Evolutionary conservation across 2,888 invertebrate species (phyloP), one percentile per base, ranked within the genome.

Genomic region (Biston stratarius): DNA sequence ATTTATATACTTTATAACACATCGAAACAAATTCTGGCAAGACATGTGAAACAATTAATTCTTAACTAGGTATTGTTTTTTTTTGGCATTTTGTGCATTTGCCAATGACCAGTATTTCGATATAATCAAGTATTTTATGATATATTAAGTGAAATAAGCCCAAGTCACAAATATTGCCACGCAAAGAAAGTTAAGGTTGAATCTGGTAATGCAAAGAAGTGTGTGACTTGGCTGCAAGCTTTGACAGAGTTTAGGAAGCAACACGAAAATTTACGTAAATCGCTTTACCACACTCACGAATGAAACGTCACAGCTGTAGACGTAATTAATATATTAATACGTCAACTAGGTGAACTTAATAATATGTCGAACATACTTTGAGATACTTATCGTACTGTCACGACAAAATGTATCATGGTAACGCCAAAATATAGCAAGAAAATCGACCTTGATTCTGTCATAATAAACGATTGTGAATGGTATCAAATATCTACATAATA

Each of bases 381-480:
- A 15, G 51, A 61, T 61, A 59, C 60, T 49, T 57, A 66, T 69
- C 60, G 56, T 60, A 48, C 64, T 61, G 61, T 68, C 69, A 68
- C 55, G 69, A 72, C 62, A 69, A 51, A 47, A 51, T 45, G 59
- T 57, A 42, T 57, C 59, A 60, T 63, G 8, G 52, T 56, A 49
- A 14, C 15, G 42, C 49, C 51, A 59, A 49, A 61, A 59, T 66
- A 11, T 62, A 58, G 55, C 76, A 73, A 72, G 69, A 77, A 78
- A 73, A 64, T 73, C 74, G 83, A 81, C 89, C 89, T 89, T 88
- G 87, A 64, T 81, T 82, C 79, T 83, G 83, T 83, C 80, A 79
- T 75, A 79, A 71, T 75, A 81, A 78, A 77, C 78, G 80, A 76
- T 79, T 80, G 85, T 83, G 86, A 89, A 85, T 75, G 86, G 83